Percentiles rank a stretch among this genome's conserved stretches.
Conservation (phyloP, 1,140 invertebrate genomes). For the Aphidius gifuensis region DNA sequence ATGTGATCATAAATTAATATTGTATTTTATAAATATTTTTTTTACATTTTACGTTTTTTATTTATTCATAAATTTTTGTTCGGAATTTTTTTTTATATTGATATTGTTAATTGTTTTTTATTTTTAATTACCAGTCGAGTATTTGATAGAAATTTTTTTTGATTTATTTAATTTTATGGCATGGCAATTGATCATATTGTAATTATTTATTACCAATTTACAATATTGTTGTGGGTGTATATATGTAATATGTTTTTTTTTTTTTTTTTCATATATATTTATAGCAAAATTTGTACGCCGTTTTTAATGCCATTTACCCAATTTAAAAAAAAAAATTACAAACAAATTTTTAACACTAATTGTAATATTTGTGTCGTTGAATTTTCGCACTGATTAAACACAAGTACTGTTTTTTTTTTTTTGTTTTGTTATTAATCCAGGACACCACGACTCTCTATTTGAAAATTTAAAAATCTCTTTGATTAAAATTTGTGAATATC, state of each 20-base stretch:
- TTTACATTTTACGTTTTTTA: no score
- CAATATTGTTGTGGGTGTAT: constrained; percentile 27
- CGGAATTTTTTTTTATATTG: no score
- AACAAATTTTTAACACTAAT: constrained; percentile 2
- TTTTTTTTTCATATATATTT: constrained; percentile 1
- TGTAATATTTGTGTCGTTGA: background rate
- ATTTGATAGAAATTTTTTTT: constrained; percentile 30
- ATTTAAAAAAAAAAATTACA: background rate
- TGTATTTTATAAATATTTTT: constrained; percentile 23
- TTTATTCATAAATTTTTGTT: constrained; percentile 8
- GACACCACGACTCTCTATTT: no score
- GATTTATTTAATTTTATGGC: constrained; percentile 40
- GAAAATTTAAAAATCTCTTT: background rate
- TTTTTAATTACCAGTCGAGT: constrained; percentile 22
- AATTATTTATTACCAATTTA: constrained; percentile 20
- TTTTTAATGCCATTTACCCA: constrained; percentile 5
- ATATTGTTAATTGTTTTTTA: no score
- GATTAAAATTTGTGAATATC: background rate
- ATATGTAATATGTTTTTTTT: constrained; percentile 36
- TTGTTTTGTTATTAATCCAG: no score
- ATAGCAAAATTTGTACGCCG: constrained; percentile 12
- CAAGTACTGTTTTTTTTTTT: no score
- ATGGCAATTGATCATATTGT: constrained; percentile 40
- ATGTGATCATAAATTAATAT: constrained; percentile 35
- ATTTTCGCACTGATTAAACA: background rate